A percentile compares a stretch with the other conserved stretches of the same genome.
phyloP scores from a whole-genome alignment of 1,140 invertebrate species.

The Drosophila insularis region DNA sequence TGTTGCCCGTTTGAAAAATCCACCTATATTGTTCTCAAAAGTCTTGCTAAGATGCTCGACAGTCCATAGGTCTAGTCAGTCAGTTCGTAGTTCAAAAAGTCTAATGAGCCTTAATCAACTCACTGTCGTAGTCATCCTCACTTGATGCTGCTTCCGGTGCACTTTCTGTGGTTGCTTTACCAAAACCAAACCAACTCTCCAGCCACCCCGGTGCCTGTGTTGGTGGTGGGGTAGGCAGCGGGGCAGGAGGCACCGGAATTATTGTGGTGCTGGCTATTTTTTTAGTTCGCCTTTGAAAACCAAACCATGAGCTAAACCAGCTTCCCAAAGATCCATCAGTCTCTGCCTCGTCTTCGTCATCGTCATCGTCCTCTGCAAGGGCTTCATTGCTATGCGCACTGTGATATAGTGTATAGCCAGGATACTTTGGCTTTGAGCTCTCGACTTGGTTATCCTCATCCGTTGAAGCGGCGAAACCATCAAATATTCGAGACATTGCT shows the following conservation, averaged over 20 bases:
- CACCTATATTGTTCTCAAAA: too few relatives aligned
- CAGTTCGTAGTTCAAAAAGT: too few relatives aligned
- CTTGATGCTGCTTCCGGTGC: constrained; percentile 18
- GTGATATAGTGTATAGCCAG: constrained; percentile 73
- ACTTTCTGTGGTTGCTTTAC: constrained; percentile 28
- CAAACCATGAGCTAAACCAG: constrained; percentile 77
- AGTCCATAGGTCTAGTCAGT: too few relatives aligned
- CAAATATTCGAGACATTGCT: constrained; percentile 67
- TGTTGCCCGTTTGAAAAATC: too few relatives aligned
- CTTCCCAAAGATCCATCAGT: constrained; percentile 45
- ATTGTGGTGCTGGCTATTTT: constrained; percentile 65
- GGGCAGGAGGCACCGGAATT: constrained; percentile 16
- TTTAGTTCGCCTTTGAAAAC: constrained; percentile 60
- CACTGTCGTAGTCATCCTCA: constrained; percentile 71
- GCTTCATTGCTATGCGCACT: constrained; percentile 63
- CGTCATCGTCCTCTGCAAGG: constrained; percentile 19
- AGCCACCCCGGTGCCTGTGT: constrained; percentile 61
- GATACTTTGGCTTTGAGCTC: constrained; percentile 41
- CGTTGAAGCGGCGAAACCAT: constrained; percentile 43
- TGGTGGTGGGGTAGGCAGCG: constrained; percentile 36
- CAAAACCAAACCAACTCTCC: constrained; percentile 72
- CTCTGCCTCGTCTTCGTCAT: neutral
- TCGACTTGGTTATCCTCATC: constrained; percentile 31
- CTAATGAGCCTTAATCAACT: constrained; percentile 37
- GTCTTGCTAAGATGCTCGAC: too few relatives aligned